phyloP scores from a whole-genome alignment of 2,888 invertebrate species.

The Maniola hyperantus region DNA sequence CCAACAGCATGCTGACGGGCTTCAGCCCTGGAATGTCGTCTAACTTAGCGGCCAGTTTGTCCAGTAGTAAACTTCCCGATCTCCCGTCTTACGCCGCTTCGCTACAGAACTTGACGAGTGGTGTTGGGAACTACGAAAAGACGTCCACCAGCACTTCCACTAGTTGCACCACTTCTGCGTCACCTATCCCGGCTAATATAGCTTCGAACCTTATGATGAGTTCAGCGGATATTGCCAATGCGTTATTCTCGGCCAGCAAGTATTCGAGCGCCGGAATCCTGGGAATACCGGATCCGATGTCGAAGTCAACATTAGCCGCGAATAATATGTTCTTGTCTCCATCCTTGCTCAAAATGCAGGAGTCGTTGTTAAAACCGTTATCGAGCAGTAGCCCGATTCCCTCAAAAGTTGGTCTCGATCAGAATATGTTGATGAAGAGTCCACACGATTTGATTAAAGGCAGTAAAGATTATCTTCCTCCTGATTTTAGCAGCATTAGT shows the following conservation, averaged over 20 bases:
- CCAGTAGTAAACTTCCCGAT: constrained; percentile 71
- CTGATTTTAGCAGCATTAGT: constrained; percentile 80
- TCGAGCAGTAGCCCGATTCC: constrained; percentile 82
- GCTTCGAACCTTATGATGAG: constrained; percentile 85
- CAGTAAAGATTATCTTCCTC: constrained; percentile 76
- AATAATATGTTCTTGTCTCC: constrained; percentile 91
- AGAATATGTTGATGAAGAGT: constrained; percentile 71
- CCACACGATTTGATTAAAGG: constrained; percentile 71
- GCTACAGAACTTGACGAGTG: constrained; percentile 69
- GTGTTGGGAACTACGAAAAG: constrained; percentile 71
- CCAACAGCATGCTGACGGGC: constrained; percentile 75
- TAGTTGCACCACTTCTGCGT: constrained; percentile 72
- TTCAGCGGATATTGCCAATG: constrained; percentile 85
- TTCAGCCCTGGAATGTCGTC: constrained; percentile 70
- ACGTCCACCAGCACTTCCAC: constrained; percentile 77
- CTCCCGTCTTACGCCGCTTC: constrained; percentile 77
- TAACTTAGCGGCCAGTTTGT: constrained; percentile 69
- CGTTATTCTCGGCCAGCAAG: constrained; percentile 86
- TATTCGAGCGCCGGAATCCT: constrained; percentile 84
- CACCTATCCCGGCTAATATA: constrained; percentile 79
- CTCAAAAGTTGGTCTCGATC: constrained; percentile 71
- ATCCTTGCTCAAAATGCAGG: constrained; percentile 88
- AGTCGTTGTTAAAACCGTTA: constrained; percentile 83
- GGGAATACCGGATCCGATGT: constrained; percentile 89
- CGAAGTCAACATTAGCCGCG: constrained; percentile 88